phyloP scores from a whole-genome alignment of 2,113 vertebrate species.

The Cyanistes caeruleus region DNA sequence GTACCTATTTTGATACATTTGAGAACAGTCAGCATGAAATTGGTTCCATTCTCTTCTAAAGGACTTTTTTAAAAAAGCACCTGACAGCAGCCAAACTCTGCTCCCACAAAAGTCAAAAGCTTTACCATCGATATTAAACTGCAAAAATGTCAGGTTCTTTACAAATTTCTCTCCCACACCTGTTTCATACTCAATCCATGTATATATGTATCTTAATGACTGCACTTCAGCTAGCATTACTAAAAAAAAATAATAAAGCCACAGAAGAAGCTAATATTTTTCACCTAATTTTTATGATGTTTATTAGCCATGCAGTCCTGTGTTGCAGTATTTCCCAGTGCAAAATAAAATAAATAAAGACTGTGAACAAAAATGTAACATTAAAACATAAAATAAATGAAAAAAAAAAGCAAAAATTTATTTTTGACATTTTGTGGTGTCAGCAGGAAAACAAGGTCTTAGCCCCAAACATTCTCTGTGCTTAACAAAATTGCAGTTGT shows the following conservation, averaged over 20 bases:
- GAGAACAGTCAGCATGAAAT: not conserved
- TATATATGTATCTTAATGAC: not conserved
- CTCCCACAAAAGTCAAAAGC: not conserved
- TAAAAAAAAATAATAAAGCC: not conserved
- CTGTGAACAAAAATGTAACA: not conserved
- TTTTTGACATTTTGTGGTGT: not conserved
- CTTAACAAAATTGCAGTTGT: not conserved
- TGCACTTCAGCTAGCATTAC: not conserved
- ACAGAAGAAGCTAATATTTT: not conserved
- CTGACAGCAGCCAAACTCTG: not conserved
- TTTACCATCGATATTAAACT: not conserved
- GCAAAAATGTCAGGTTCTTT: not conserved
- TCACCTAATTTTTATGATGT: not conserved
- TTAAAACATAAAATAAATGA: not conserved
- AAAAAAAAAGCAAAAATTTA: not conserved
- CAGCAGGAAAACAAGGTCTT: not conserved
- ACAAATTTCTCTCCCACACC: not conserved
- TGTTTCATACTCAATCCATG: not conserved
- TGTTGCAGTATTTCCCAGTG: not conserved
- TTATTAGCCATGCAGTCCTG: not conserved
- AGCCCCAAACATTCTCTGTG: not conserved
- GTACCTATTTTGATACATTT: not conserved
- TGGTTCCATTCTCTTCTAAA: conserved; percentile 10
- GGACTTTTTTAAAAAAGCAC: not conserved
- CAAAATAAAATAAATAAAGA: not conserved